Conservation (phyloP, 2,113 vertebrate genomes). For the Picathartes gymnocephalus region DNA sequence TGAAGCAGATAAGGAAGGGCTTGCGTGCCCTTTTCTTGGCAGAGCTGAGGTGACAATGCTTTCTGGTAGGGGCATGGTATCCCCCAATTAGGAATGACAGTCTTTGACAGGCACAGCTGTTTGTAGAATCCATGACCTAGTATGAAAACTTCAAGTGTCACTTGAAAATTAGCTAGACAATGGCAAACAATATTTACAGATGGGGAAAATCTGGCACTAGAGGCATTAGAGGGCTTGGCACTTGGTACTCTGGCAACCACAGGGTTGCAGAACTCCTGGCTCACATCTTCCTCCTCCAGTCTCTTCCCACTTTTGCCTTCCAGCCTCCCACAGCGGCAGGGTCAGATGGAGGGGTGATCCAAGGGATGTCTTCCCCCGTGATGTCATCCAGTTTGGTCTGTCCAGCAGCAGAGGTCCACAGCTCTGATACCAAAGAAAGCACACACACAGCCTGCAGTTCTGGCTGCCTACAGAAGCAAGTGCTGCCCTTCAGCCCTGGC, state of each 20-base stretch:
- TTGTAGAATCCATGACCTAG: not conserved
- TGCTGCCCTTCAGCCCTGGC: slow-evolving; percentile 8
- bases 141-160: not conserved
- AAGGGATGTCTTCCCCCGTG: not conserved
- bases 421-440: not conserved
- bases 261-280: not conserved
- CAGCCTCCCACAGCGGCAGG: not conserved
- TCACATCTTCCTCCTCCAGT: not conserved
- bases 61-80: slow-evolving; percentile 12
- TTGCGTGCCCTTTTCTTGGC: not conserved
- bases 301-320: not conserved
- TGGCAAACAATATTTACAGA: not conserved
- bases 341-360: not conserved
- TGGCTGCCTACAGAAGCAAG: slow-evolving; percentile 26
- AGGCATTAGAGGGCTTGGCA: not conserved
- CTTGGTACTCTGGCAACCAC: not conserved
- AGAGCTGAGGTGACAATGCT: not conserved
- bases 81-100: not conserved
- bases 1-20: slow-evolving; percentile 11
- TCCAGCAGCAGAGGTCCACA: not conserved
- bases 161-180: slow-evolving; percentile 4
- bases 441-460: not conserved
- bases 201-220: not conserved
- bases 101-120: slow-evolving; percentile 38
- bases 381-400: not conserved